phyloP scores from a whole-genome alignment of 2,113 vertebrate genomes.

The Gavialis gangeticus region DNA sequence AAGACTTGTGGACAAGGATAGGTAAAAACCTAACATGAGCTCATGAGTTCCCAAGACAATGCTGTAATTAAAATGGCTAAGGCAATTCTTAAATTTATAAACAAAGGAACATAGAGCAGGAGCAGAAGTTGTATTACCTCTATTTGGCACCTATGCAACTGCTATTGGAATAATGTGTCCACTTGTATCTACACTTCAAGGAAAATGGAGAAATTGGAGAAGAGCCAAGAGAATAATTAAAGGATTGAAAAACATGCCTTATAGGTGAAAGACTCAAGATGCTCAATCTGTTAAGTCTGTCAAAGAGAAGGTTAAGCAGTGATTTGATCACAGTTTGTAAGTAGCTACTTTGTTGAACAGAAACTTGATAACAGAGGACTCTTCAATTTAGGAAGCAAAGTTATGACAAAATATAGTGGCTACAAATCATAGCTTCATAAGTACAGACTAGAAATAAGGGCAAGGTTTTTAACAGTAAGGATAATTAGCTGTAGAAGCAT shows the following conservation, averaged over 20 bases:
- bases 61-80: neutral
- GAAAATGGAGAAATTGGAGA: neutral
- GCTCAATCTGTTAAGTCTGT: neutral
- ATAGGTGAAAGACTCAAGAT: neutral
- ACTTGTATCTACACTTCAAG: neutral
- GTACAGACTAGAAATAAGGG: neutral
- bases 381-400: neutral
- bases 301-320: neutral
- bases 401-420: neutral
- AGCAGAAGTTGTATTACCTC: neutral
- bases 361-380: neutral
- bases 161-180: neutral
- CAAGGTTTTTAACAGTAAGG: neutral
- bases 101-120: neutral
- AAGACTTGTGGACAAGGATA: neutral
- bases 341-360: neutral
- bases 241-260: neutral
- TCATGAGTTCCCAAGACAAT: neutral
- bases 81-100: neutral
- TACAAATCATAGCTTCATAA: neutral
- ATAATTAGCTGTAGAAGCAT: neutral
- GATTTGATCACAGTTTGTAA: neutral
- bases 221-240: neutral
- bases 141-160: neutral
- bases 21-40: neutral